phyloP scores from a whole-genome alignment of 2,113 vertebrate genomes.

The Trogon surrucura region DNA sequence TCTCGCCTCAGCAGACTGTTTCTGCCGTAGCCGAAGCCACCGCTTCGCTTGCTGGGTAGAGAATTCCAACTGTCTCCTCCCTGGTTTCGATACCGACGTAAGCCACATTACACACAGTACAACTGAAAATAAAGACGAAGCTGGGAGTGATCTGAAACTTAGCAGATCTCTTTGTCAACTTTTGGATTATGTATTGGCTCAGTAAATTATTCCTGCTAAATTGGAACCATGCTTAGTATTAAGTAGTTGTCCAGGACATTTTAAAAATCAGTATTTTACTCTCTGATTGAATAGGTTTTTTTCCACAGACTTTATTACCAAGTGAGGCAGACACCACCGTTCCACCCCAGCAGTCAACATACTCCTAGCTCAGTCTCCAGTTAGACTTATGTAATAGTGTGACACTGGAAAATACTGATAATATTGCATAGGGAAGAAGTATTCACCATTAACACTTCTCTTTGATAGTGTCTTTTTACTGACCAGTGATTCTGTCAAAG shows the following conservation, averaged over 20 bases:
- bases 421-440: not conserved
- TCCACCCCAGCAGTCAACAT: not conserved
- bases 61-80: not conserved
- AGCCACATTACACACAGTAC: not conserved
- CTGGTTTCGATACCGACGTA: not conserved
- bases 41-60: not conserved
- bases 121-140: not conserved
- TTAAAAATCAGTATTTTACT: not conserved
- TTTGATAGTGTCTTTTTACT: not conserved
- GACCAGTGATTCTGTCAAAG: not conserved
- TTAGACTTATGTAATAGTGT: not conserved
- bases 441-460: not conserved
- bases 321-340: not conserved
- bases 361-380: not conserved
- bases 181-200: not conserved
- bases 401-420: not conserved
- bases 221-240: not conserved
- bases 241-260: not conserved
- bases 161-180: not conserved
- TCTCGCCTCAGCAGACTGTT: accelerated
- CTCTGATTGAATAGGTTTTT: not conserved
- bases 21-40: not conserved
- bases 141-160: not conserved
- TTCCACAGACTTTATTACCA: not conserved
- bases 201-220: not conserved